phyloP scores from a whole-genome alignment of 2,888 invertebrate genomes.

The Thumatha senex region DNA sequence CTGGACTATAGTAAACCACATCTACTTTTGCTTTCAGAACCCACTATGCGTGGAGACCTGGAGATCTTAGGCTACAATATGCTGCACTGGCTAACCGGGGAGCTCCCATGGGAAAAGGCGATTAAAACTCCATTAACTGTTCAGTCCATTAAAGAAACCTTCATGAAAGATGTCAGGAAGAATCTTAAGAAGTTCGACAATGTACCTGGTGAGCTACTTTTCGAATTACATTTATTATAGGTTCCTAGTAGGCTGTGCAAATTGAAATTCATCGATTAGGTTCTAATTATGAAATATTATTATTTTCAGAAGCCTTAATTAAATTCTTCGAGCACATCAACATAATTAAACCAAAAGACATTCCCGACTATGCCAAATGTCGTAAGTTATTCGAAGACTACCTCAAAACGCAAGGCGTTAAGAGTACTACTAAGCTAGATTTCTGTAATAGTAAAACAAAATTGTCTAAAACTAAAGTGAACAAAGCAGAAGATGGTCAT shows the following conservation, averaged over 20 bases:
- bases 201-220: conserved; percentile 67
- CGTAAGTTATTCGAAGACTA: conserved; percentile 86
- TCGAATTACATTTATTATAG: not conserved
- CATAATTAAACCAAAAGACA: conserved; percentile 86
- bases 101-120: conserved; percentile 92
- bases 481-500: conserved; percentile 25
- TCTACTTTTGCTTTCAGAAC: conserved; percentile 64
- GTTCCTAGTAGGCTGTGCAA: too few relatives aligned
- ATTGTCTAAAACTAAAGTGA: conserved; percentile 39
- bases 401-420: conserved; percentile 84
- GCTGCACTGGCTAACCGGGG: conserved; percentile 94
- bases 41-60: conserved; percentile 95
- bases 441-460: conserved; percentile 65
- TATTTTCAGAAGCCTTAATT: conserved; percentile 78
- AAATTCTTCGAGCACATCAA: conserved; percentile 88
- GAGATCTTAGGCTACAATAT: conserved; percentile 97
- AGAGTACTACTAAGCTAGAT: conserved; percentile 83
- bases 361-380: conserved; percentile 89
- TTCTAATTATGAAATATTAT: not conserved
- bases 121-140: conserved; percentile 85
- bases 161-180: conserved; percentile 83
- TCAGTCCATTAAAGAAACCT: conserved; percentile 87
- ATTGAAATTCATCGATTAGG: too few relatives aligned
- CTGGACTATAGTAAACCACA: not conserved
- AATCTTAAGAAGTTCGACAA: conserved; percentile 58